A percentile compares a stretch with the other conserved stretches of the same genome.
phyloP scores from a whole-genome alignment of 2,113 vertebrate species.

The Protobothrops mucrosquamatus region DNA sequence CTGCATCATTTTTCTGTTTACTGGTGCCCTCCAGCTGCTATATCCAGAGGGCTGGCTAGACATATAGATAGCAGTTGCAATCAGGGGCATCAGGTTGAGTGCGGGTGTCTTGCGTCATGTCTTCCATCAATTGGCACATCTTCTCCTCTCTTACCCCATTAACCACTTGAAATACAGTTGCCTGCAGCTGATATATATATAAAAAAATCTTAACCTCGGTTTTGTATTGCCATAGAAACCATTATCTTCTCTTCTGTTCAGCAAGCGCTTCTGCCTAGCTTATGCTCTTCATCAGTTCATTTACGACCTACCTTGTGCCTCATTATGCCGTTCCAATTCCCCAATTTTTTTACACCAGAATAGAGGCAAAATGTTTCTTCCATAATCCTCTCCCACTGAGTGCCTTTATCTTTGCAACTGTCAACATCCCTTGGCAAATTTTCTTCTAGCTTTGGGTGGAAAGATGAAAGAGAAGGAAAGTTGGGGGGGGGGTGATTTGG shows the following conservation, averaged over 20 bases:
- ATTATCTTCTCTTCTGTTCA: constrained; percentile 51
- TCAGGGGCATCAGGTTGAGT: neutral
- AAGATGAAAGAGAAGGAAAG: neutral
- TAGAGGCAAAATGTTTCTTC: constrained; percentile 36
- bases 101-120: neutral
- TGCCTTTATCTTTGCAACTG: constrained; percentile 16
- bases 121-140: constrained; percentile 32
- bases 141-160: constrained; percentile 37
- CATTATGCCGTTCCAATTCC: constrained; percentile 12
- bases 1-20: constrained; percentile 9
- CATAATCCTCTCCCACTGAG: constrained; percentile 14
- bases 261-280: constrained; percentile 51
- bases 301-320: neutral
- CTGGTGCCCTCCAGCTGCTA: neutral
- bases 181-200: constrained; percentile 11
- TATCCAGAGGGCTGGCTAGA: neutral
- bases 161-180: constrained; percentile 49
- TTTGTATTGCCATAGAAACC: constrained; percentile 66
- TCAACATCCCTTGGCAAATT: rapidly evolving
- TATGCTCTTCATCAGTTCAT: constrained; percentile 48
- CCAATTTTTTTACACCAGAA: neutral
- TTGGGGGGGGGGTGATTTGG: neutral
- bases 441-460: neutral
- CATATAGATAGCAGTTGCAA: neutral
- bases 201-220: constrained; percentile 31